These are phyloP conservation scores for Diaprepes abbreviatus DNA, from an alignment of 2,888 invertebrate genomes.

Conservation along the genomic window DNA sequence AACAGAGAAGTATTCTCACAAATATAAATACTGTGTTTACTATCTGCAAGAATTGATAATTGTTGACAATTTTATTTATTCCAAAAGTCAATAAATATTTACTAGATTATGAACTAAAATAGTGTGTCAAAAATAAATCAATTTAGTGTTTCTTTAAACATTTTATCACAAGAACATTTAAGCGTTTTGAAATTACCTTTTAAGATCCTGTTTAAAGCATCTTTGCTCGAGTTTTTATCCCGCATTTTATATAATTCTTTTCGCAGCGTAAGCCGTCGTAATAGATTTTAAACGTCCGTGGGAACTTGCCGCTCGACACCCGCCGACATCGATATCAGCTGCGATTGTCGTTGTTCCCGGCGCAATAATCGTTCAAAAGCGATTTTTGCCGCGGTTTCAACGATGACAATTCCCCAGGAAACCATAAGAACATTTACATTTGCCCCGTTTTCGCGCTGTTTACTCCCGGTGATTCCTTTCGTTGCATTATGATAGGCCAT, in stretches of 20 bases:
- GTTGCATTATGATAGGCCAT: constrained; percentile 39
- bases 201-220: constrained; percentile 13
- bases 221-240: constrained; percentile 17
- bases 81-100: too few species aligned
- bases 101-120: neutral
- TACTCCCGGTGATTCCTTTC: constrained; percentile 52
- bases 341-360: constrained; percentile 45
- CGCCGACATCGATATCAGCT: constrained; percentile 42
- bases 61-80: too few species aligned
- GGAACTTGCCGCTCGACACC: constrained; percentile 35
- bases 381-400: constrained; percentile 52
- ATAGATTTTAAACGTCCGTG: constrained; percentile 45
- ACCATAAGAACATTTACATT: constrained; percentile 54
- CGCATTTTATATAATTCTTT: constrained; percentile 34
- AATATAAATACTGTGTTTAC: too few species aligned
- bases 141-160: neutral
- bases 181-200: constrained; percentile 16
- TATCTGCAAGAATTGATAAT: too few species aligned
- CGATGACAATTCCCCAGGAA: constrained; percentile 48
- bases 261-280: constrained; percentile 25
- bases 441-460: constrained; percentile 52
- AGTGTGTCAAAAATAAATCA: neutral
- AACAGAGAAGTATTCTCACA: too few species aligned
- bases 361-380: constrained; percentile 50
- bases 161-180: neutral